Base-by-base conservation (phyloP, 1,140 invertebrate genomes). In the Lepeophtheirus salmonis region DNA sequence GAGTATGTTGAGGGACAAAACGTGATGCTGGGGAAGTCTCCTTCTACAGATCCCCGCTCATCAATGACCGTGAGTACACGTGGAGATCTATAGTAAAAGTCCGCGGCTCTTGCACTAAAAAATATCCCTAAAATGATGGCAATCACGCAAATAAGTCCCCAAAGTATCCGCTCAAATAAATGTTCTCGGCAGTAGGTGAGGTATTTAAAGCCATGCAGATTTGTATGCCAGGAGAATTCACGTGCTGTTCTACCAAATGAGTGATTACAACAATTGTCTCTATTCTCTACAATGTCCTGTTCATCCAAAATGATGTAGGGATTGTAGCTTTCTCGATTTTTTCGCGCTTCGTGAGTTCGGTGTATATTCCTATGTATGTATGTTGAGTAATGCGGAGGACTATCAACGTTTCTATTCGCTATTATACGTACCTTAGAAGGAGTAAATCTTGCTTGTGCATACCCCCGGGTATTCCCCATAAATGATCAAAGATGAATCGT, bases 231-330 rank as follows among this genome's bases (percentile, higher is more conserved):
- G 16, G 26, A n/a, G 17, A 14, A 57, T 30, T 57, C 22, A 3
- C 55, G 13, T 2, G 55, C 55, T 17, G 55, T 57, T 25, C 55
- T 13, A 17, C 55, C 55, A 57, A 26, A 57, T 14, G 55, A 24
- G 26, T 57, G 22, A 21, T 57, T 57, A 17, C 55, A 57, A n/a
- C 55, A 57, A 14, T 2, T 20, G 26, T 57, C 55, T 6, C 22
- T 13, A n/a, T 57, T 57, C 6, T 25, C 55, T 16, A 25, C 23
- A 3, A 57, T 57, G 3, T 57, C 55, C n/a, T 24, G 17, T 41
- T 57, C 23, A 57, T 57, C 55, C 21, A 57, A n/a, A 25, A 57
- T 30, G 22, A 57, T 24, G 50, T 18, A 52, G 50, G 50, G 50
- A 16, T 52, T 12, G 10, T 18, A 41, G 6, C 6, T n/a, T n/a